phyloP scores from a whole-genome alignment of 2,888 invertebrate species.

The Microctonus brassicae region DNA sequence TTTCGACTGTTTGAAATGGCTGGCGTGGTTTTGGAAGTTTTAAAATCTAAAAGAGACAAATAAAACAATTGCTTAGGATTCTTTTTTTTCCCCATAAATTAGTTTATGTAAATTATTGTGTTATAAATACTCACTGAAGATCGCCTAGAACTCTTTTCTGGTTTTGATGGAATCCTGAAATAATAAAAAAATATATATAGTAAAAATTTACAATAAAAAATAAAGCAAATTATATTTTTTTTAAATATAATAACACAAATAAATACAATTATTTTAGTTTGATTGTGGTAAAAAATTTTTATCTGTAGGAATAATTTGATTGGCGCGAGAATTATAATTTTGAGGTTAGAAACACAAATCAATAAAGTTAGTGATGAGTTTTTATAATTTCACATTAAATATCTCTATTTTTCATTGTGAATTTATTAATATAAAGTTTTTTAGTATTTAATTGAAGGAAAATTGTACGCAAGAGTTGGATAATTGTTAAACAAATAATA shows the following conservation, averaged over 20 bases:
- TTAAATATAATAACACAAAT: too few species aligned
- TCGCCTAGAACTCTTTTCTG: constrained; percentile 50
- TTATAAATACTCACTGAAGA: constrained; percentile 59
- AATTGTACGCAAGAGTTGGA: background rate
- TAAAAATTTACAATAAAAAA: too few species aligned
- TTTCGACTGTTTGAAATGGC: constrained; percentile 53
- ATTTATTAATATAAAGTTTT: background rate
- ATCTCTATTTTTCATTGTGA: background rate
- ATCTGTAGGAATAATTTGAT: too few species aligned
- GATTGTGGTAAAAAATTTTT: too few species aligned
- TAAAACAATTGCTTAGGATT: background rate
- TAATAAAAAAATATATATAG: background rate
- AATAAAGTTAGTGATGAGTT: background rate
- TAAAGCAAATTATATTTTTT: too few species aligned
- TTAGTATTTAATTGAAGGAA: background rate
- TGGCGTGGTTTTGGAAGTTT: constrained; percentile 57
- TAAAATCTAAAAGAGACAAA: constrained; percentile 55
- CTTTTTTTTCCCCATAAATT: background rate
- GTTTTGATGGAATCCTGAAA: constrained; percentile 42
- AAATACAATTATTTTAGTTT: too few species aligned
- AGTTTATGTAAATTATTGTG: background rate
- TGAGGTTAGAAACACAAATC: background rate
- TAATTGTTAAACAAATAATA: background rate
- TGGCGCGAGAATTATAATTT: background rate
- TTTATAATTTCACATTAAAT: background rate